Evolutionary conservation across 2,113 vertebrate genomes (phyloP).

Genomic region (Columba livia): DNA sequence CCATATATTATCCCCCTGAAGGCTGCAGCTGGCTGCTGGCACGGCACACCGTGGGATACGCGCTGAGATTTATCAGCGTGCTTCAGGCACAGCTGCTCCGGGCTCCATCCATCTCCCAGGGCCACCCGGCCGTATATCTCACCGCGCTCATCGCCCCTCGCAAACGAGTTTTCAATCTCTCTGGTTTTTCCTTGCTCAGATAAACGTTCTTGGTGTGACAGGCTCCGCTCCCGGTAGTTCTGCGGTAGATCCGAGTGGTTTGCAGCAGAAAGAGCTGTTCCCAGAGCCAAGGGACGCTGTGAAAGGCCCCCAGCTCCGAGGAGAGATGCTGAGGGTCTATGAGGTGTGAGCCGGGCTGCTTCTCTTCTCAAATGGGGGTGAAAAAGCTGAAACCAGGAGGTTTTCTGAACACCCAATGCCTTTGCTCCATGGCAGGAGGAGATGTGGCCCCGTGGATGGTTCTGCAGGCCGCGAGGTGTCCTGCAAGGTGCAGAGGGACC

Average conservation of each 20-base stretch:
- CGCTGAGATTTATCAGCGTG: constrained; percentile 49
- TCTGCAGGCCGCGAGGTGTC: neutral
- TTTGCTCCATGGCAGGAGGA: neutral
- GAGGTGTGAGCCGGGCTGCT: neutral
- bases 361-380: neutral
- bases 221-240: neutral
- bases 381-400: neutral
- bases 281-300: neutral
- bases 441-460: accelerated
- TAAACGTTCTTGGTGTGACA: neutral
- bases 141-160: neutral
- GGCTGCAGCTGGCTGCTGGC: constrained; percentile 56
- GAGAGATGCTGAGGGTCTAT: accelerated
- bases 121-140: neutral
- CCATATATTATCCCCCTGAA: neutral
- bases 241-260: neutral
- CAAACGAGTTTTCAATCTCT: neutral
- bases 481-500: accelerated
- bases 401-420: accelerated
- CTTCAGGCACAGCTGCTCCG: constrained; percentile 51
- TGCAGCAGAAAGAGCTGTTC: neutral
- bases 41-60: neutral
- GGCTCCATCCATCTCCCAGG: constrained; percentile 20
- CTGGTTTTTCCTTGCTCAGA: constrained; percentile 19
- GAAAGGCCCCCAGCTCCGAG: neutral